These are phyloP conservation scores for Pedicia rivosa DNA, from an alignment of 2,888 invertebrate species.

Conservation along the genomic window DNA sequence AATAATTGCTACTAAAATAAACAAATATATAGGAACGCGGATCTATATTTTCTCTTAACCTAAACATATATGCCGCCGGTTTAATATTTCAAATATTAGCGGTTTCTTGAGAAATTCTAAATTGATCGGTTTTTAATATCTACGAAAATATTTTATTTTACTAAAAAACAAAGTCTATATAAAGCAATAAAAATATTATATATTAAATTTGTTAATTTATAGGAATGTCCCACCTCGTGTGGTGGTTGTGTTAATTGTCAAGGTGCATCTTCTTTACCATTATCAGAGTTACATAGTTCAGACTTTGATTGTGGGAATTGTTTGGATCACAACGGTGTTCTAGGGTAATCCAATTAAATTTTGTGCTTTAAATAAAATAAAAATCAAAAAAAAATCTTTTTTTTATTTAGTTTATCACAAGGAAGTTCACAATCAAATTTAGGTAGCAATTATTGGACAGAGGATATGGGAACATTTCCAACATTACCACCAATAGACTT, in stretches of 20 bases:
- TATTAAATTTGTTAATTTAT: conserved; percentile 9
- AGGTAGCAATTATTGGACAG: conserved; percentile 38
- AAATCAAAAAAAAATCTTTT: not conserved
- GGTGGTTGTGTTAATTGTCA: conserved; percentile 31
- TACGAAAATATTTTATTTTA: too few relatives aligned
- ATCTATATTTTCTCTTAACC: too few relatives aligned
- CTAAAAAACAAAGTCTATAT: too few relatives aligned
- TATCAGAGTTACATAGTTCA: conserved; percentile 26
- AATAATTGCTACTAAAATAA: too few relatives aligned
- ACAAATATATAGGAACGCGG: too few relatives aligned
- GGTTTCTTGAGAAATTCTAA: too few relatives aligned
- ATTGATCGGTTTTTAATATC: too few relatives aligned
- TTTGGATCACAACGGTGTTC: conserved; percentile 22
- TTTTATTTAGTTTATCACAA: conserved; percentile 15
- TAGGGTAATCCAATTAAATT: conserved; percentile 10
- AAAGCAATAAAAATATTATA: too few relatives aligned
- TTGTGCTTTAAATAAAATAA: not conserved
- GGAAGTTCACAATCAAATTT: conserved; percentile 16
- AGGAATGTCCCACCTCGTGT: conserved; percentile 31
- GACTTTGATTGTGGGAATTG: conserved; percentile 32
- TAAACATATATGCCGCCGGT: too few relatives aligned
- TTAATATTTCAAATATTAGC: too few relatives aligned
- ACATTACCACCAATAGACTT: conserved; percentile 62
- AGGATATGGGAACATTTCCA: conserved; percentile 75
- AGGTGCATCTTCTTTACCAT: conserved; percentile 28